A percentile compares a stretch with the other conserved stretches of the same genome.
Evolutionary conservation across 2,113 vertebrate genomes (phyloP).

Genomic region (Trichechus manatus): DNA sequence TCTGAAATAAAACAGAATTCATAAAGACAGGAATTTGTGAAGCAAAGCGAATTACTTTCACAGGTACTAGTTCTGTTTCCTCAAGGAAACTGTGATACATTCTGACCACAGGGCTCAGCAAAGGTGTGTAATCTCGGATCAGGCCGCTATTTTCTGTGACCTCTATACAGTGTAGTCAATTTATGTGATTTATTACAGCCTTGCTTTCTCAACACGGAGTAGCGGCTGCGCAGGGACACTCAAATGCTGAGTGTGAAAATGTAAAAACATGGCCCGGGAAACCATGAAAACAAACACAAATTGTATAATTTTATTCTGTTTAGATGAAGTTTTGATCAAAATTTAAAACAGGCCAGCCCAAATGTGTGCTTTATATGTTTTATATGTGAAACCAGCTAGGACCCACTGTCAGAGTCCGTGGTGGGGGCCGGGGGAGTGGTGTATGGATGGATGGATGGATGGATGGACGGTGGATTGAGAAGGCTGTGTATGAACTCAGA

Average conservation of each 20-base stretch:
- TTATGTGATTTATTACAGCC: constrained; percentile 23
- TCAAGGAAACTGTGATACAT: background rate
- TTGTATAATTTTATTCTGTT: background rate
- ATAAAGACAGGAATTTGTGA: background rate
- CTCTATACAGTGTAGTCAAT: background rate
- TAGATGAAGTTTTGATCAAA: constrained; percentile 35
- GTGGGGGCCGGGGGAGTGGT: no score
- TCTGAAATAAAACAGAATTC: background rate
- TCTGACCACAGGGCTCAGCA: background rate
- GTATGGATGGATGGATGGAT: background rate
- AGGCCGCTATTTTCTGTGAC: background rate
- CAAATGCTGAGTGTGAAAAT: constrained; percentile 21
- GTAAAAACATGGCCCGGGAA: background rate
- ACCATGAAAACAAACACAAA: background rate
- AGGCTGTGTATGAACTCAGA: background rate
- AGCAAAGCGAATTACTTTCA: background rate
- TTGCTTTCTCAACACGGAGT: background rate
- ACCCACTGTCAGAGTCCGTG: background rate
- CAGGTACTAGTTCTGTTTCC: background rate
- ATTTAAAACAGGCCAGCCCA: background rate
- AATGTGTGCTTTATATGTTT: background rate
- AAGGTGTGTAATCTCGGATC: constrained; percentile 36
- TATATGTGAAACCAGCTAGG: background rate
- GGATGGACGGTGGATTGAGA: background rate
- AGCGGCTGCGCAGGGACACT: background rate